Base-by-base conservation (phyloP, 2,888 invertebrate species). In the Lasioglossum malachurum region DNA sequence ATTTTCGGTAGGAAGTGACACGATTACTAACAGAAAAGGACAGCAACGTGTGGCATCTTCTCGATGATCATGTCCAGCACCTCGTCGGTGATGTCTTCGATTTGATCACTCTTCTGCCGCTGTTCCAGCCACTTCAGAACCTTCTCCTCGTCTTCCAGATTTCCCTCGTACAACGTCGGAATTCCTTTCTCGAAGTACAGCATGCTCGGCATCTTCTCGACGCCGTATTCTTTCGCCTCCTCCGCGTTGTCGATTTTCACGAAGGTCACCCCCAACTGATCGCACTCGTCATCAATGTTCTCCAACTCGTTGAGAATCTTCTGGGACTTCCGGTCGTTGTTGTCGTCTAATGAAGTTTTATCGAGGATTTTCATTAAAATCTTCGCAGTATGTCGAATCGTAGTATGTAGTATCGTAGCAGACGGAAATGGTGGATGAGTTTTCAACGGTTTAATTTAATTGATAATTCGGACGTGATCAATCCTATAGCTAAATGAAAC, bases 261-360 rank as follows among this genome's bases (percentile, higher is more conserved):
- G 96, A 99, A 99, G 88, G 98, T 98, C 94, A 99, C 97, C 88
- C 98, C 98, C 92, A 98, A 96, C 93, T 97, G 96, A 95, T 98
- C 98, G 95, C 98, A 98, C 96, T 98, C 98, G 95, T 98, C 98
- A 95, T 98, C 98, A 94, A 99, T 99, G 95, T 98, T 98, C 96
- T 99, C 98, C 92, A 99, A 95, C 96, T 98, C 98, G 95, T 97
- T 97, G 86, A 98, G 96, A 86, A 98, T 98, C 94, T 97, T 97
- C 95, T 98, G 98, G 69, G 98, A 98, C 95, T 97, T 98, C 92
- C 97, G 97, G 94, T 98, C 98, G 95, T 98, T 98, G 95, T 98
- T 98, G 94, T 98, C 98, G 96, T 98, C 98, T 98, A 93, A 38
- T 0, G 49, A 31, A 71, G 76, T 74, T 10, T 4, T 4, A 31